A percentile compares a stretch with the other conserved stretches of the same genome.
Conservation (phyloP, 2,797 vertebrate genomes). For the Phrynocephalus vlangalii region DNA sequence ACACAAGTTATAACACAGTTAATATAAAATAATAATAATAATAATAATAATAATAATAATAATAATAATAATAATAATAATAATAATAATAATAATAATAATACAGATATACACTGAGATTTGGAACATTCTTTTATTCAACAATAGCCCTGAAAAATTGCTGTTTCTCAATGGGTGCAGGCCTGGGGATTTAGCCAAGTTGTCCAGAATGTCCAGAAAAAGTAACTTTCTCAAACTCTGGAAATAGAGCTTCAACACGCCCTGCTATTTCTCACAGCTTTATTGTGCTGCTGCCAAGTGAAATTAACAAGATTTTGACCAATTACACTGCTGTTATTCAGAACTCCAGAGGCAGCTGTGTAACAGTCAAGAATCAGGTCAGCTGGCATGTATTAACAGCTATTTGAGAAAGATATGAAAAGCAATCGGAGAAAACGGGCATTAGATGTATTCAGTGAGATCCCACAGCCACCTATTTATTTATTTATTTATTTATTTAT, state of each 20-base stretch:
- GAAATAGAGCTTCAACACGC: background rate
- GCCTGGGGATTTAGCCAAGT: too few species aligned
- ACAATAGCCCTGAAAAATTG: too few species aligned
- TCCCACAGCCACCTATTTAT: background rate
- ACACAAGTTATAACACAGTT: background rate
- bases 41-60: too few species aligned
- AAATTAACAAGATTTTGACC: slow-evolving; percentile 9
- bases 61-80: too few species aligned
- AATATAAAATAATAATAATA: too few species aligned
- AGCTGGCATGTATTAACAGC: slow-evolving; percentile 13
- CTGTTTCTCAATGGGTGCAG: too few species aligned
- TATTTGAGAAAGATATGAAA: slow-evolving; percentile 30
- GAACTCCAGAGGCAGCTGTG: slow-evolving; percentile 18
- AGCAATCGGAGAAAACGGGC: background rate
- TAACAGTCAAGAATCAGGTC: slow-evolving; percentile 25
- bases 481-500: too few species aligned
- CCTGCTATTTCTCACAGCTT: background rate
- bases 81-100: too few species aligned
- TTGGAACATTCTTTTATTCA: too few species aligned
- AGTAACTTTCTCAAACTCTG: too few species aligned
- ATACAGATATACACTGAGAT: too few species aligned
- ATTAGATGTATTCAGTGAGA: background rate
- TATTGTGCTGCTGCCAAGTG: background rate
- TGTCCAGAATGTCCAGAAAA: too few species aligned
- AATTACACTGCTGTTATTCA: background rate